Evolutionary conservation across 1,140 invertebrate genomes (phyloP).

Genomic region (Brachionus calyciflorus): DNA sequence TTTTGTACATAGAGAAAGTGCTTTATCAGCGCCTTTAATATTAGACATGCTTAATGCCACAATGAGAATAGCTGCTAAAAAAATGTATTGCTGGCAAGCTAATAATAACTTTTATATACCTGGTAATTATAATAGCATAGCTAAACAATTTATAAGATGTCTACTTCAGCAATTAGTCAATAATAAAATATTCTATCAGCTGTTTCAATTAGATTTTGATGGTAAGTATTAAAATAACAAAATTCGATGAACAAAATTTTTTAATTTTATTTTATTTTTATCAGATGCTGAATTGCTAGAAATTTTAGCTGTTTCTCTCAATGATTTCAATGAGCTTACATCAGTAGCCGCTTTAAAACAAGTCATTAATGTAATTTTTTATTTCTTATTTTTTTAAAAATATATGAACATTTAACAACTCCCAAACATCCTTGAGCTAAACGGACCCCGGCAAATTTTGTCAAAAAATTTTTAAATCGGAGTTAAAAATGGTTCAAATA

Average conservation of each 20-base stretch:
- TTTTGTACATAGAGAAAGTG: conserved; percentile 90
- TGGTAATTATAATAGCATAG: conserved; percentile 70
- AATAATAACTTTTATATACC: conserved; percentile 53
- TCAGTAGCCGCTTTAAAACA: conserved; percentile 36
- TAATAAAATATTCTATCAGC: conserved; percentile 90
- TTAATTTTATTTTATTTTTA: too few species aligned
- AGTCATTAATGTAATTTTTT: conserved; percentile 35
- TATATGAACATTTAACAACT: too few species aligned
- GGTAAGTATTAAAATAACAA: too few species aligned
- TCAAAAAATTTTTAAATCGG: too few species aligned
- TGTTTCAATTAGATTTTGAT: conserved; percentile 83
- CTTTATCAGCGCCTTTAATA: conserved; percentile 82
- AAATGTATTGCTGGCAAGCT: conserved; percentile 44
- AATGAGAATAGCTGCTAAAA: conserved; percentile 62
- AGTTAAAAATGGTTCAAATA: too few species aligned
- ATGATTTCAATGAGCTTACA: conserved; percentile 39
- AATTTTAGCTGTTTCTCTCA: conserved; percentile 10
- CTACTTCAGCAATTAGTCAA: conserved; percentile 90
- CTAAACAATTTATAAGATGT: conserved; percentile 92
- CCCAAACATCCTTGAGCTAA: too few species aligned
- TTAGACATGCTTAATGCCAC: conserved; percentile 83
- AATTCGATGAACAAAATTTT: too few species aligned
- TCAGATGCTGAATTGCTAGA: conserved; percentile 43
- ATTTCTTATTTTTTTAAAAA: too few species aligned
- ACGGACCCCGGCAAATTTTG: too few species aligned